Conservation (phyloP, 2,113 vertebrate species). For the Amazona guildingii region DNA sequence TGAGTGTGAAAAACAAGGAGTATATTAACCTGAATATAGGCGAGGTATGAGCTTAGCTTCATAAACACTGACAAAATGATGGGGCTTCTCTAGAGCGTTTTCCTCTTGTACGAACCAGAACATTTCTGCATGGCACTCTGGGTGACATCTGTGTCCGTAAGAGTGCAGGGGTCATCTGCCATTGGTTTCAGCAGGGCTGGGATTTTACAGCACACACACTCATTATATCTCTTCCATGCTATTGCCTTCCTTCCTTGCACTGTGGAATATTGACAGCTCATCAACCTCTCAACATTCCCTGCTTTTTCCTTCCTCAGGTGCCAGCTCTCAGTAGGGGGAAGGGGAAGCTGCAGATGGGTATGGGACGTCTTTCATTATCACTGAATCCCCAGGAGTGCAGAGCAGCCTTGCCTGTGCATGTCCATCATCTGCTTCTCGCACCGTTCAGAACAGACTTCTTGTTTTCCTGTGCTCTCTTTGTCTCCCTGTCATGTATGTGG, state of each 20-base stretch:
- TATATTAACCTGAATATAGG: slow-evolving; percentile 73
- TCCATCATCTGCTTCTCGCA: background rate
- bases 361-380: background rate
- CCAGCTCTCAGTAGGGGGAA: background rate
- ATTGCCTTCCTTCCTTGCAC: background rate
- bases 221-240: background rate
- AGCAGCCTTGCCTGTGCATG: background rate
- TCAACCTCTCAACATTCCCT: background rate
- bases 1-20: slow-evolving; percentile 56
- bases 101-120: background rate
- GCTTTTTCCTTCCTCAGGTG: background rate
- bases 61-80: background rate
- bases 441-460: background rate
- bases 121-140: background rate
- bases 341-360: background rate
- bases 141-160: background rate
- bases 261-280: background rate
- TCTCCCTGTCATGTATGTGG: background rate
- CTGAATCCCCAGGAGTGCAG: background rate
- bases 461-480: background rate
- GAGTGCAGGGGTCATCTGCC: background rate
- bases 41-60: slow-evolving; percentile 63
- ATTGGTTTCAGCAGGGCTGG: background rate
- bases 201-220: background rate
- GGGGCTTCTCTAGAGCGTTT: background rate